Evolutionary conservation across 2,113 vertebrate genomes (phyloP).

Genomic region (Hippotragus niger): DNA sequence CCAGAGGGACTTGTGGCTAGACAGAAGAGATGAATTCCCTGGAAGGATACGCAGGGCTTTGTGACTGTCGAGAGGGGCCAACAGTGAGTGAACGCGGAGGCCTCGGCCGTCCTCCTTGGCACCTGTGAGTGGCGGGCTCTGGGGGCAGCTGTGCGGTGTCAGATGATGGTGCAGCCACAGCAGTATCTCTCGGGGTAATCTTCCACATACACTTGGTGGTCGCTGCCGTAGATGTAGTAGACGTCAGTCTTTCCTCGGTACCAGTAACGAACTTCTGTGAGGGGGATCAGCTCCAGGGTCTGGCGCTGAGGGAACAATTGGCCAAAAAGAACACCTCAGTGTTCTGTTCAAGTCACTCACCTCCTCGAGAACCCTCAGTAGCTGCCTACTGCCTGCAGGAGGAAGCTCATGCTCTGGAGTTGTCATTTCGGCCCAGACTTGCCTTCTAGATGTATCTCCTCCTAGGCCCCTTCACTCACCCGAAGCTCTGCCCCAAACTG

Average conservation of each 20-base stretch:
- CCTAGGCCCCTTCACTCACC: background rate
- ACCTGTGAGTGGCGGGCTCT: fast-evolving
- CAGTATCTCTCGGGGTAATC: conserved; percentile 80
- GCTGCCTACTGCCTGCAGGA: background rate
- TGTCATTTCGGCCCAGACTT: background rate
- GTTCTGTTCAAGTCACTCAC: background rate
- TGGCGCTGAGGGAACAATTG: conserved; percentile 81
- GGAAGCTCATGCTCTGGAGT: background rate
- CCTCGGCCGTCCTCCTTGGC: fast-evolving
- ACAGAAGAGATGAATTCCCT: background rate
- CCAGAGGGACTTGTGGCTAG: background rate
- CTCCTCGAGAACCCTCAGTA: background rate
- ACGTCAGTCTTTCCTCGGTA: conserved; percentile 80
- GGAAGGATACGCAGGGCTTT: background rate
- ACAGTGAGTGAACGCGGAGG: fast-evolving
- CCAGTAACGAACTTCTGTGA: conserved; percentile 84
- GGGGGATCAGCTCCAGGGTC: conserved; percentile 87
- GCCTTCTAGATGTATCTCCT: background rate
- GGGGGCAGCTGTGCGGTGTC: background rate
- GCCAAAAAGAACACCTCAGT: background rate
- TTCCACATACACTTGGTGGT: conserved; percentile 80
- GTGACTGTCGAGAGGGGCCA: background rate
- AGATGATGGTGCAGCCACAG: conserved; percentile 65
- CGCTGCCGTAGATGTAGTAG: conserved; percentile 84
- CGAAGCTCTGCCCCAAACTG: background rate